These are phyloP conservation scores for Anabas testudineus DNA, from an alignment of 2,797 vertebrate genomes.

Conservation along the genomic window DNA sequence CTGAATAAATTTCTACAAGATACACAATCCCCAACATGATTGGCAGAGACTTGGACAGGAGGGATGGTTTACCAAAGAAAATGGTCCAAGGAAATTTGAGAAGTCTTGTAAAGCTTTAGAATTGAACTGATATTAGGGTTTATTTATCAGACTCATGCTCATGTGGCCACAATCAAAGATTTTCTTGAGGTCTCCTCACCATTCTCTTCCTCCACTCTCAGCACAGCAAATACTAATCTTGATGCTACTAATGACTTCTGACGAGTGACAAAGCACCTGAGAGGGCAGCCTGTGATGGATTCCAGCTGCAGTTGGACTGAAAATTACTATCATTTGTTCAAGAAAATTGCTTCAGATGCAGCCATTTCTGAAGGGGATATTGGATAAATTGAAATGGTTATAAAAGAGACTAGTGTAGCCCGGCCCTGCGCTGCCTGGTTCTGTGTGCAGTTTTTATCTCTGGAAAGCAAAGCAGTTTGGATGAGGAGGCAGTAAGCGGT, in stretches of 20 bases:
- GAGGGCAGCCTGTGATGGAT: conserved; percentile 76
- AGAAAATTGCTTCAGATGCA: conserved; percentile 83
- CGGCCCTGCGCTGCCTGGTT: conserved; percentile 42
- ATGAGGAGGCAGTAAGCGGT: conserved; percentile 59
- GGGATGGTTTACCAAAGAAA: conserved; percentile 67
- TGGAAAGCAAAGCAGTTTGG: conserved; percentile 59
- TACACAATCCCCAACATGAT: conserved; percentile 55
- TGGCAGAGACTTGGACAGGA: conserved; percentile 56
- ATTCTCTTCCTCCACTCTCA: conserved; percentile 53
- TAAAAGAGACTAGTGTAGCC: conserved; percentile 67
- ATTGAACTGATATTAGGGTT: conserved; percentile 68
- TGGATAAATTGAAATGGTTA: conserved; percentile 85
- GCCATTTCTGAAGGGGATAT: conserved; percentile 79
- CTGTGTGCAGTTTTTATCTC: conserved; percentile 67
- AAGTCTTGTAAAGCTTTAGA: conserved; percentile 65
- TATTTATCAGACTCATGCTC: conserved; percentile 63
- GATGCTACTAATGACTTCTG: conserved; percentile 84
- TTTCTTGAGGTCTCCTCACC: conserved; percentile 54
- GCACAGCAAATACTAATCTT: conserved; percentile 81
- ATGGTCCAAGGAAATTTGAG: conserved; percentile 55
- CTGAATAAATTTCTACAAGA: conserved; percentile 52
- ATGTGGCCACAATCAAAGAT: conserved; percentile 58
- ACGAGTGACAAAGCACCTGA: conserved; percentile 85
- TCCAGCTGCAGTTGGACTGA: conserved; percentile 75
- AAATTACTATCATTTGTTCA: conserved; percentile 88